phyloP scores from a whole-genome alignment of 2,113 vertebrate genomes.

The Dryoscopus gambensis region DNA sequence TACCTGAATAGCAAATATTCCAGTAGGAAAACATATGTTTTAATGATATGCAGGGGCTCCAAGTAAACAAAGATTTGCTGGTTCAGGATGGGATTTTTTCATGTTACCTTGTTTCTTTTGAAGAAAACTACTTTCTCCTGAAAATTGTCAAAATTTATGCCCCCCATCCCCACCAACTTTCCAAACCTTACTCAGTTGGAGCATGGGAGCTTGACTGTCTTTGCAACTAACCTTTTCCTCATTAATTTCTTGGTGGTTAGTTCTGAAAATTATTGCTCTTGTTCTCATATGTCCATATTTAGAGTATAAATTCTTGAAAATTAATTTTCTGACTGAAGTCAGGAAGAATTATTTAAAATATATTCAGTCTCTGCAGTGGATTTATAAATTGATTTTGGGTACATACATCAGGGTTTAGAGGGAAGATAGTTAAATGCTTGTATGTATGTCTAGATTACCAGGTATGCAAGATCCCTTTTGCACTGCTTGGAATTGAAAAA shows the following conservation, averaged over 20 bases:
- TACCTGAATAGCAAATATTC: background rate
- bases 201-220: background rate
- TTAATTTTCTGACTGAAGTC: background rate
- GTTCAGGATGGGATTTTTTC: background rate
- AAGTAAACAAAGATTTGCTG: background rate
- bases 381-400: background rate
- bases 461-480: background rate
- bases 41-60: background rate
- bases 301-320: background rate
- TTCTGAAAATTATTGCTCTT: background rate
- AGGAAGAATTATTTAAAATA: background rate
- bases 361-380: background rate
- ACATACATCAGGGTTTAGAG: background rate
- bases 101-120: background rate
- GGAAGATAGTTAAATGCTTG: background rate
- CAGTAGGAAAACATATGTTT: background rate
- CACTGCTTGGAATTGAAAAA: background rate
- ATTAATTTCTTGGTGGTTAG: background rate
- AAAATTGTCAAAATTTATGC: background rate
- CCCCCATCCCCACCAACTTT: rapidly evolving
- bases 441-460: background rate
- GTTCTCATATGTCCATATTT: background rate
- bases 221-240: background rate
- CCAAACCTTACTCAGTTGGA: background rate
- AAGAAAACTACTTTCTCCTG: background rate